Evolutionary conservation across 2,888 invertebrate genomes (phyloP).

Genomic region (Euclidia mi): DNA sequence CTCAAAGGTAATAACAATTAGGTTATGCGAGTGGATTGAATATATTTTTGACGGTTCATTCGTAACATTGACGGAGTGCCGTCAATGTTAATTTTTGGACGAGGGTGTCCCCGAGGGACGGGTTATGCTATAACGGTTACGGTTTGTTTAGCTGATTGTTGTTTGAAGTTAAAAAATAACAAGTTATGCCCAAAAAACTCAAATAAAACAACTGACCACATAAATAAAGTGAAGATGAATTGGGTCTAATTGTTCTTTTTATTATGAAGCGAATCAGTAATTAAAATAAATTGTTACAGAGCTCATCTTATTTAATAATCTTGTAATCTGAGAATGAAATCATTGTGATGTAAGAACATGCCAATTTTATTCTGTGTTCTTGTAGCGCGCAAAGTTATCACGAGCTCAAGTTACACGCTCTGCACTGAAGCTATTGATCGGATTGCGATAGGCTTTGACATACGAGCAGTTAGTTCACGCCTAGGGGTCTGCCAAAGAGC

Average conservation of each 20-base stretch:
- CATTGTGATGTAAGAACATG: not conserved
- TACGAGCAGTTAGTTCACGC: conserved; percentile 34
- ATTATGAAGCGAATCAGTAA: too few species aligned
- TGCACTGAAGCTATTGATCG: conserved; percentile 27
- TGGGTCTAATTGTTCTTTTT: not conserved
- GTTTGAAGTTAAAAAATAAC: conserved; percentile 1
- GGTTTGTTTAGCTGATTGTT: conserved; percentile 12
- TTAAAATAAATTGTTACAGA: too few species aligned
- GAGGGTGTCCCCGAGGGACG: conserved; percentile 16
- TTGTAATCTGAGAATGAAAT: too few species aligned
- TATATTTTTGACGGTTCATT: conserved; percentile 12
- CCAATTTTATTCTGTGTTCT: not conserved
- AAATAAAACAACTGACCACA: too few species aligned
- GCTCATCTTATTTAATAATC: too few species aligned
- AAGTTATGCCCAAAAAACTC: too few species aligned
- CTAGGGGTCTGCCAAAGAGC: conserved; percentile 25
- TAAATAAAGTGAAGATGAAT: not conserved
- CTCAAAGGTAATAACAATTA: not conserved
- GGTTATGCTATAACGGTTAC: conserved; percentile 10
- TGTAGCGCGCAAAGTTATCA: conserved; percentile 1
- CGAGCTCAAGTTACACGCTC: conserved; percentile 19
- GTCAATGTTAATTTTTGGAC: conserved; percentile 16
- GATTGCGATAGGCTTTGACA: conserved; percentile 42
- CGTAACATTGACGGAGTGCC: too few species aligned
- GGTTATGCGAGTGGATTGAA: conserved; percentile 11